Evolutionary conservation across 1,140 invertebrate genomes (phyloP).

Genomic region (Diabrotica virgifera): DNA sequence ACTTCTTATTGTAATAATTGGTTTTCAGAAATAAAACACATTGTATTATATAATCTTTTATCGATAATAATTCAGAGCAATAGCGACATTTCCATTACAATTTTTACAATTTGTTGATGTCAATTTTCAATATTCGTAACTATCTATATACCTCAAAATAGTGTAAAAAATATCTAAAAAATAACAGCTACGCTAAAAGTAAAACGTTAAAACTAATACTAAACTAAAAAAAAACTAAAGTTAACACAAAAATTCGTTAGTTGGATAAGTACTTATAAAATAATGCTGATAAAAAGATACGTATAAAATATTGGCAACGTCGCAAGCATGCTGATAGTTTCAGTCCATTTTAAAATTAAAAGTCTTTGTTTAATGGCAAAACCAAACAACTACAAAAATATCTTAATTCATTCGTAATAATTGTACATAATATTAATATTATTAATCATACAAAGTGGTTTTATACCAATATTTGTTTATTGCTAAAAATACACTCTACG

Average conservation of each 20-base stretch:
- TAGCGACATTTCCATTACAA: slow-evolving; percentile 36
- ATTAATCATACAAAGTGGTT: too few relatives aligned
- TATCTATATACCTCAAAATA: slow-evolving; percentile 9
- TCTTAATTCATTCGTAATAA: too few relatives aligned
- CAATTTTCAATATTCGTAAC: slow-evolving; percentile 15
- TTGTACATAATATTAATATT: too few relatives aligned
- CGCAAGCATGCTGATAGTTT: not conserved
- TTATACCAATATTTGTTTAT: too few relatives aligned
- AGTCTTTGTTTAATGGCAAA: too few relatives aligned
- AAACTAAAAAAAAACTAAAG: not conserved
- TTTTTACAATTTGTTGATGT: slow-evolving; percentile 29
- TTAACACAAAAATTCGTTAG: not conserved
- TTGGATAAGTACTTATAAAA: not conserved
- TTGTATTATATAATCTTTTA: slow-evolving; percentile 31
- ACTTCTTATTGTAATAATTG: too few relatives aligned
- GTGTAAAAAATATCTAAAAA: slow-evolving; percentile 10
- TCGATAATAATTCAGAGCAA: slow-evolving; percentile 37
- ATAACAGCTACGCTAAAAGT: not conserved
- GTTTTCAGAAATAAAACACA: not conserved
- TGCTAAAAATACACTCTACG: too few relatives aligned
- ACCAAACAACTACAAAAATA: too few relatives aligned
- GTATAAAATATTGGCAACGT: not conserved
- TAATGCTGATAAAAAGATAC: not conserved
- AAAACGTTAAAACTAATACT: not conserved
- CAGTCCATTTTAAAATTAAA: too few relatives aligned